Percentiles rank a stretch among this genome's conserved stretches.
These are phyloP conservation scores for Coptodon rendalli DNA, from an alignment of 2,113 vertebrate genomes.

Conservation along the genomic window DNA sequence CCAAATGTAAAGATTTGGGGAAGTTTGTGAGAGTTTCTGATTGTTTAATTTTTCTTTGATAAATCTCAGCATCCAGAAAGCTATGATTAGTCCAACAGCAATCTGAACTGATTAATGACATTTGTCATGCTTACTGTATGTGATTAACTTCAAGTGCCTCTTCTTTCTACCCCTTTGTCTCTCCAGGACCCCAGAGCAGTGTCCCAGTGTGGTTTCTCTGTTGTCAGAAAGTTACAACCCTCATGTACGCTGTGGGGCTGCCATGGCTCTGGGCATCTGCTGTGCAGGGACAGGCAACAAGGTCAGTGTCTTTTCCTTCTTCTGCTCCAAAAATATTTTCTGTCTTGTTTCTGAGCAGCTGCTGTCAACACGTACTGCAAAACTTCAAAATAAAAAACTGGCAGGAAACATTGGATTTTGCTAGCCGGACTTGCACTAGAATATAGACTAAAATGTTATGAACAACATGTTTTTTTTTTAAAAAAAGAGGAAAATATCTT, in stretches of 20 bases:
- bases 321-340: background rate
- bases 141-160: background rate
- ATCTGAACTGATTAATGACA: background rate
- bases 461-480: fast-evolving
- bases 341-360: background rate
- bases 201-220: slow-evolving; percentile 94
- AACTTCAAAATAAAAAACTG: background rate
- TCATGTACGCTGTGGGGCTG: slow-evolving; percentile 95
- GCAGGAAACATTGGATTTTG: background rate
- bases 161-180: background rate
- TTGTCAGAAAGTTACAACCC: slow-evolving; percentile 99
- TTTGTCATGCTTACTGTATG: background rate
- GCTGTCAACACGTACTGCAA: background rate
- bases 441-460: background rate
- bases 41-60: background rate
- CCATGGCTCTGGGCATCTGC: slow-evolving; percentile 97
- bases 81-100: background rate
- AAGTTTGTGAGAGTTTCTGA: background rate
- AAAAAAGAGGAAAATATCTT: background rate
- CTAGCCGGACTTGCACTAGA: background rate
- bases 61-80: background rate
- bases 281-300: slow-evolving; percentile 98
- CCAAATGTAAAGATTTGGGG: background rate
- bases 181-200: slow-evolving; percentile 95
- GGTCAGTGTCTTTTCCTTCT: slow-evolving; percentile 60